Evolutionary conservation across 2,797 vertebrate genomes (phyloP), one percentile per base, ranked within the genome.

Genomic region (Eulemur coronatus): DNA sequence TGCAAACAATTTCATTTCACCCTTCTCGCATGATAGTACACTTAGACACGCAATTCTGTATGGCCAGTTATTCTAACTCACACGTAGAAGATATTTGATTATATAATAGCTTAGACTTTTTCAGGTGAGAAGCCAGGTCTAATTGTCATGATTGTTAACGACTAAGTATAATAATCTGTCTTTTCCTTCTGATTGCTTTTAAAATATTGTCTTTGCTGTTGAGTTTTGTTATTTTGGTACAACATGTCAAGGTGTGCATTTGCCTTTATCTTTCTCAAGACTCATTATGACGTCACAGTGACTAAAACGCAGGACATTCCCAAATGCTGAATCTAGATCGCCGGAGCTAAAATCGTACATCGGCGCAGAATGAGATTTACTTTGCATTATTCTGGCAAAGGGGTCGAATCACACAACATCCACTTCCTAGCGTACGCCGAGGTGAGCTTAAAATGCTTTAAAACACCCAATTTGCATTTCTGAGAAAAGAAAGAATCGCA

Each of bases 391-490:
- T 82, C 50, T 84, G 46, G 65, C 48, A 93, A 97, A 61, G 20
- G 33, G 69, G 9, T 7, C 43, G 59, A 92, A 57, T 50, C 18
- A 70, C 38, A 50, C 13, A 84, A 4, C 4, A 20, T 7, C 94
- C 67, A 67, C 38, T 93, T 93, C 57, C 55, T 50, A 89, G 43
- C 41, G 91, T 69, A 91, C 30, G 92, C 46, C 76, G n/a, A 28
- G 2, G 1, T 91, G 96, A 96, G 81, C 15, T 55, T 43, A 55
- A 67, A 50, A n/a, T n/a, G 13, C 9, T 41, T 52, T 78, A 72
- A 97, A 94, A 26, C 48, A 86, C 78, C 95, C 50, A 26, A 26
- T 94, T 88, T 96, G 63, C 84, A 85, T 79, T 85, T 57, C 82
- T 28, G 33, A 43, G 46, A 87, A 84, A 91, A 52, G 84, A 33